Conservation (phyloP, 1,140 invertebrate species). For the Hylyphantes graminicola region DNA sequence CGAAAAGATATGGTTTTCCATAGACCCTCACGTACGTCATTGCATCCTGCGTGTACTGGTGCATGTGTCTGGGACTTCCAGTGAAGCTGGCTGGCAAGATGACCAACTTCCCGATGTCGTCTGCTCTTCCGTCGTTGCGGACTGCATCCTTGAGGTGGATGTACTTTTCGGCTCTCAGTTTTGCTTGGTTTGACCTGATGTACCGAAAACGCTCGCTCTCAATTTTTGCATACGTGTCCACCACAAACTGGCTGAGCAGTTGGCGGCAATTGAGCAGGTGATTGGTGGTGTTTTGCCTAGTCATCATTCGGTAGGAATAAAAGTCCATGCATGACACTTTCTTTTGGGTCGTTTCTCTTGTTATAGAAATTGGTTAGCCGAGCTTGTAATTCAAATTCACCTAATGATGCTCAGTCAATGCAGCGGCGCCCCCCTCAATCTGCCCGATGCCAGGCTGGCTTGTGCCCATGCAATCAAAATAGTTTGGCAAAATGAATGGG, state of each 20-base stretch:
- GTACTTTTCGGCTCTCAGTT: constrained; percentile 62
- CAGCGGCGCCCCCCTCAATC: too few relatives aligned
- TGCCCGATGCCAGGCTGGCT: too few relatives aligned
- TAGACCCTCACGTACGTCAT: background rate
- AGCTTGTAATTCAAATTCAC: background rate
- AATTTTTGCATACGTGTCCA: constrained; percentile 55
- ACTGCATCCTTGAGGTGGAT: constrained; percentile 62
- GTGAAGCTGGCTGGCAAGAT: too few relatives aligned
- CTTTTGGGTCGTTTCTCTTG: background rate
- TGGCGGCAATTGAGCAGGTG: background rate
- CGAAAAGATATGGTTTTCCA: background rate
- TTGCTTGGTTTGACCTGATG: constrained; percentile 63
- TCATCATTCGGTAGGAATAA: background rate
- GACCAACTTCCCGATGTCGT: too few relatives aligned
- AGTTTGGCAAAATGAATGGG: too few relatives aligned
- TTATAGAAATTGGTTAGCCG: background rate
- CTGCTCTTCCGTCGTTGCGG: background rate
- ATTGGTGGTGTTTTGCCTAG: background rate
- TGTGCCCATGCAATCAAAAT: too few relatives aligned
- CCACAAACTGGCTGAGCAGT: background rate
- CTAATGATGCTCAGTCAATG: too few relatives aligned
- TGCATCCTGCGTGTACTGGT: too few relatives aligned
- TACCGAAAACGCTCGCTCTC: constrained; percentile 65
- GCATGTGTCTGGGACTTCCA: too few relatives aligned
- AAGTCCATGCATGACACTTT: background rate